Evolutionary conservation across 2,113 vertebrate species (phyloP).

Genomic region (Datnioides undecimradiatus): DNA sequence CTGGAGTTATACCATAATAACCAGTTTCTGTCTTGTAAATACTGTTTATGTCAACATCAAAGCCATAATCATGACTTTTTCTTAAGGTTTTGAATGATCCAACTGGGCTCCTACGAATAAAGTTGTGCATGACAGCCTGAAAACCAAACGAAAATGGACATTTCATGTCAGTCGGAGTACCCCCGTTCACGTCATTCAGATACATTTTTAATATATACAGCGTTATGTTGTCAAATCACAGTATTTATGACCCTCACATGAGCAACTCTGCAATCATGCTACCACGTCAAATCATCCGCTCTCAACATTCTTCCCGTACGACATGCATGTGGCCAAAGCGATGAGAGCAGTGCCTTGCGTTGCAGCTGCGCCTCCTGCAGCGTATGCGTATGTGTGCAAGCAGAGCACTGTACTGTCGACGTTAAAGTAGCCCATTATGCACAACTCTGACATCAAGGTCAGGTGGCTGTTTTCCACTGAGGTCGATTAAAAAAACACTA

Average conservation of each 20-base stretch:
- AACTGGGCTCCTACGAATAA: background rate
- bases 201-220: background rate
- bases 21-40: too few species aligned
- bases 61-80: too few species aligned
- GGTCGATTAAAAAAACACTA: constrained; percentile 41
- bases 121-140: background rate
- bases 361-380: background rate
- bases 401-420: background rate
- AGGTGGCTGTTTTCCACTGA: constrained; percentile 21
- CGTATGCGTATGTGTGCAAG: background rate
- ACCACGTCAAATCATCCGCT: background rate
- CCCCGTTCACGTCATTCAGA: too few species aligned
- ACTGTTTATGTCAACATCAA: too few species aligned
- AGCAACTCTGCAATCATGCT: background rate
- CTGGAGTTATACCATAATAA: too few species aligned
- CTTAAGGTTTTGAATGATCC: too few species aligned
- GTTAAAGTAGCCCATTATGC: background rate
- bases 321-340: background rate
- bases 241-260: background rate
- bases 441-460: constrained; percentile 35
- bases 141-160: background rate
- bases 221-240: background rate
- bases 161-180: too few species aligned
- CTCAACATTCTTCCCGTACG: background rate
- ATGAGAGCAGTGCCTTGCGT: background rate